A percentile compares a stretch with the other conserved stretches of the same genome.
phyloP scores from a whole-genome alignment of 2,113 vertebrate genomes.

The Sinocyclocheilus rhinocerous region DNA sequence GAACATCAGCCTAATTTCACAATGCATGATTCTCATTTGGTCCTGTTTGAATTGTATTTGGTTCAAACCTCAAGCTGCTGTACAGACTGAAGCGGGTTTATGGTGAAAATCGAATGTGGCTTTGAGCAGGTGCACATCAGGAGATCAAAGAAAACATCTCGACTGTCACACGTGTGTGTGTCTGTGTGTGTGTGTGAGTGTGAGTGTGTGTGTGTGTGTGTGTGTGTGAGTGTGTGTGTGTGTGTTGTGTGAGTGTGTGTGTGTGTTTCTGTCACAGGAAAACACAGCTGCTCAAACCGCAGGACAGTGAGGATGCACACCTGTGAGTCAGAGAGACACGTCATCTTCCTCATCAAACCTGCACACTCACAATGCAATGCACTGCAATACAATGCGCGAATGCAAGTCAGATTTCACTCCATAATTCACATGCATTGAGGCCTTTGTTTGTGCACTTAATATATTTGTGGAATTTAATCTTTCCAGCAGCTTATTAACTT shows the following conservation, averaged over 20 bases:
- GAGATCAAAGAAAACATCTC: background rate
- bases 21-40: background rate
- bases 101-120: background rate
- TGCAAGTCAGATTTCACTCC: background rate
- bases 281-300: constrained; percentile 9
- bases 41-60: background rate
- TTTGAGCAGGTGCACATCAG: background rate
- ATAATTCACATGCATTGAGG: background rate
- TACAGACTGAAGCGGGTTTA: background rate
- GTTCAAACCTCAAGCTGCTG: background rate
- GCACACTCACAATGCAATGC: background rate
- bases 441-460: background rate
- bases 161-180: background rate
- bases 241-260: background rate
- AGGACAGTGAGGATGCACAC: background rate
- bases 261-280: background rate
- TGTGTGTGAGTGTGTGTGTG: background rate
- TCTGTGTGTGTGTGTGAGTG: background rate
- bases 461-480: background rate
- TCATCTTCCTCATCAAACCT: background rate
- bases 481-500: background rate
- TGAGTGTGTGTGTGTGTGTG: too few species aligned
- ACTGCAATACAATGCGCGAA: too few species aligned
- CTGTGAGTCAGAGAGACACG: background rate
- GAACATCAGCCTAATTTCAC: background rate